These are phyloP conservation scores for Aporophyla nigra DNA, from an alignment of 2,888 invertebrate species.

Conservation along the genomic window DNA sequence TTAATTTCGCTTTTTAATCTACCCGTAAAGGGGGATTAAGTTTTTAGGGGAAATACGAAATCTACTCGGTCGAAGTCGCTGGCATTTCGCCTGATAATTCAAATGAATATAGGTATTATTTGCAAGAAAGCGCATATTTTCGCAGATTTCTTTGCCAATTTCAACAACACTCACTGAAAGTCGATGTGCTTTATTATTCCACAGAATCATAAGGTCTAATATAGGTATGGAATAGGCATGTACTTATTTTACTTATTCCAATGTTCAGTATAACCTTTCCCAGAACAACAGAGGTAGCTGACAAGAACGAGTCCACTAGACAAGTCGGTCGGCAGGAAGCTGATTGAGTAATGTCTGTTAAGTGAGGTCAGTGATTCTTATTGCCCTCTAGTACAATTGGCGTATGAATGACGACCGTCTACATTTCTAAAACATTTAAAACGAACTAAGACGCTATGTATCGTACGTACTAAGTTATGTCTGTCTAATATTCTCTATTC, in stretches of 20 bases:
- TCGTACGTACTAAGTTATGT: neutral
- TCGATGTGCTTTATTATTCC: neutral
- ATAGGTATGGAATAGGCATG: neutral
- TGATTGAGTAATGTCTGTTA: conserved; percentile 81
- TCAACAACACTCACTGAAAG: neutral
- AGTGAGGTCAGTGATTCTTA: conserved; percentile 83
- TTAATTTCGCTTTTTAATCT: too few species aligned
- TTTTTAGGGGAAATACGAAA: too few species aligned
- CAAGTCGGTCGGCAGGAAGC: conserved; percentile 71
- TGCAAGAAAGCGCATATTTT: neutral
- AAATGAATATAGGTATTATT: neutral
- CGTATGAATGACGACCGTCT: conserved; percentile 63
- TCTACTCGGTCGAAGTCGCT: too few species aligned
- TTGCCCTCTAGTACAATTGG: conserved; percentile 77
- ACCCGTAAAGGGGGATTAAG: too few species aligned
- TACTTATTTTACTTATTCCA: neutral
- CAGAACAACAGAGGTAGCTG: conserved; percentile 27
- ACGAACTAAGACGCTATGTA: neutral
- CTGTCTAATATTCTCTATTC: neutral
- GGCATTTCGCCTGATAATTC: too few species aligned
- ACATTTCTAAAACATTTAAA: conserved; percentile 45
- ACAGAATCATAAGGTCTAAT: too few species aligned
- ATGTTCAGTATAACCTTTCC: conserved; percentile 12
- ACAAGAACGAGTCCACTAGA: conserved; percentile 50
- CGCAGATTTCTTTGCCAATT: neutral